phyloP scores from a whole-genome alignment of 2,888 invertebrate genomes.

The Apodemia duryi region DNA sequence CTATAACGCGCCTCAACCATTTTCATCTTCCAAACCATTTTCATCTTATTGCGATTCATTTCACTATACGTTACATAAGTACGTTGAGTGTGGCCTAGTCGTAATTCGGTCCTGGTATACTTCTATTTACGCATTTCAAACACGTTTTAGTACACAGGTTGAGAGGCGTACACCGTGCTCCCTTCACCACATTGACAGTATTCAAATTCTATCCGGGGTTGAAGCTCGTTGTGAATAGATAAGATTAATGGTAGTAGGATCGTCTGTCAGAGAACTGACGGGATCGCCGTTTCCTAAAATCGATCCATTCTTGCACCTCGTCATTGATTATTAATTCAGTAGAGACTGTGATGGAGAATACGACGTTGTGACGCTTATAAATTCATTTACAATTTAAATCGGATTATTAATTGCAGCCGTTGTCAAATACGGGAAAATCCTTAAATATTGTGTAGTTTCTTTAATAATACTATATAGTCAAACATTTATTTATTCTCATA shows the following conservation, averaged over 20 bases:
- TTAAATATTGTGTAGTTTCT: too few relatives aligned
- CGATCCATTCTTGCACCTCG: slow-evolving; percentile 40
- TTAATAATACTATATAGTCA: too few relatives aligned
- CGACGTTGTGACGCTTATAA: not conserved
- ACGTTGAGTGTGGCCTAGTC: slow-evolving; percentile 25
- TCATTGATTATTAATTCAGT: slow-evolving; percentile 41
- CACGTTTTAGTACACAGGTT: slow-evolving; percentile 37
- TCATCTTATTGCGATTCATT: slow-evolving; percentile 37
- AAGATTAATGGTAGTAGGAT: slow-evolving; percentile 57
- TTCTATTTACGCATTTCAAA: slow-evolving; percentile 41
- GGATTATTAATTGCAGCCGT: too few relatives aligned
- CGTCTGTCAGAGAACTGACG: slow-evolving; percentile 45
- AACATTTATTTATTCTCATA: too few relatives aligned
- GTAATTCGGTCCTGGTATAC: slow-evolving; percentile 32
- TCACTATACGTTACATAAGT: slow-evolving; percentile 30
- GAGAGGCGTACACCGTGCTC: slow-evolving; percentile 27
- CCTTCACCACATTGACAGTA: slow-evolving; percentile 44
- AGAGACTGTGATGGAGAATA: not conserved
- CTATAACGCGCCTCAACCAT: slow-evolving; percentile 8
- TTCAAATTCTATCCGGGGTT: slow-evolving; percentile 57
- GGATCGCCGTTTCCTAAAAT: slow-evolving; percentile 33
- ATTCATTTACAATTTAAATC: too few relatives aligned
- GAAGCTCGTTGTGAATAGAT: slow-evolving; percentile 58
- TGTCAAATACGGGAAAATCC: too few relatives aligned
- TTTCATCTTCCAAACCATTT: slow-evolving; percentile 23